Base-by-base conservation (phyloP, 2,797 vertebrate genomes). In the Brachyalestes nurse region DNA sequence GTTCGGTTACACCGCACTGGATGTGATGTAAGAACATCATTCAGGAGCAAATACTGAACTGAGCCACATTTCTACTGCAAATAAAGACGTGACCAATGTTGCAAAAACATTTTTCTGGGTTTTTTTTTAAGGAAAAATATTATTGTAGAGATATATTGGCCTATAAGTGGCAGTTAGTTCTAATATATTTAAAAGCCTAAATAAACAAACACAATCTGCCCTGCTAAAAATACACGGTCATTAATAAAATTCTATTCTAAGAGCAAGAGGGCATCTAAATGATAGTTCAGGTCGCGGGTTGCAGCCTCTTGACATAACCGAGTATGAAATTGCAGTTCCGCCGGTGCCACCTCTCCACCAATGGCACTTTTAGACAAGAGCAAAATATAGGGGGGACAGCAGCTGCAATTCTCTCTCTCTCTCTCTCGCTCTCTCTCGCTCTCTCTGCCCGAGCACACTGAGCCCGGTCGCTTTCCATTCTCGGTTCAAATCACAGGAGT, bases 401-500 rank as follows among this genome's bases (percentile, higher is more conserved):
- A 82, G 60, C 75, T 82, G 83, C 86, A 83, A 74, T 90, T 90
- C 81, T 78, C 74, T 73, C 72, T 60, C 64, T 66, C 38, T 66
- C 64, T 65, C 34, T 38, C 62, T 19, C 62, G n/a, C 16, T 42
- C 64, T 21, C 17, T 42, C 64, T 66, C 38, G 19, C 62, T 62
- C 25, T 62, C 25, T 62, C 25, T 25, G 80, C 82, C 78, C 61
- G 76, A 89, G 88, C 84, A 82, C 86, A 78, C 88, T 75, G 85
- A 84, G 87, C 87, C 90, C 71, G 83, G 87, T 79, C 88, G 89
- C 86, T 89, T 64, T 90, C 88, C 90, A 92, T 90, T 92, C 64
- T 93, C 90, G 88, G 86, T 90, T 91, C 91, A n/a, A 86, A 90
- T 94, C 89, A 90, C 85, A 86, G 77, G 89, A 91, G 90, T 90